These are phyloP conservation scores for Crocallis elinguaria DNA, from an alignment of 2,888 invertebrate species.

Conservation along the genomic window DNA sequence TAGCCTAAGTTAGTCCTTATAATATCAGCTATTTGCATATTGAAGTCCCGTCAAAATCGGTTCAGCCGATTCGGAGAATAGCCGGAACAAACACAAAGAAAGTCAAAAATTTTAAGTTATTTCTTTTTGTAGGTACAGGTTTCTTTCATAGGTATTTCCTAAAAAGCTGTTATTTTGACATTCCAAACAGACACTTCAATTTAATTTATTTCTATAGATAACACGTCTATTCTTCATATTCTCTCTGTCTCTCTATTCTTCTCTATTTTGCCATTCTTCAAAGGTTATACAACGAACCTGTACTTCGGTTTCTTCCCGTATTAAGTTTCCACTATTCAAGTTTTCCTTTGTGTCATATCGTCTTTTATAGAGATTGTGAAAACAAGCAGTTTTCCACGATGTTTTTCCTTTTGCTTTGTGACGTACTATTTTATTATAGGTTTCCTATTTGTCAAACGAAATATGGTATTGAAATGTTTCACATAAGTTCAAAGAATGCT, in stretches of 20 bases:
- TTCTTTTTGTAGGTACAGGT: too few relatives aligned
- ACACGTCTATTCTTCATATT: background rate
- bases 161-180: too few relatives aligned
- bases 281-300: background rate
- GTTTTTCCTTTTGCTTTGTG: conserved; percentile 38
- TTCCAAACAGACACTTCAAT: too few relatives aligned
- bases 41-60: too few relatives aligned
- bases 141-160: too few relatives aligned
- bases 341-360: conserved; percentile 49
- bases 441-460: conserved; percentile 48
- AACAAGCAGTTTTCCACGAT: conserved; percentile 48
- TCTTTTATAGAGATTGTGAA: conserved; percentile 52
- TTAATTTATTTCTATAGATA: too few relatives aligned
- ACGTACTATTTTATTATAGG: conserved; percentile 44
- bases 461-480: conserved; percentile 47
- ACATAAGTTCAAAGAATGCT: conserved; percentile 30
- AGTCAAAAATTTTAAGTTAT: too few relatives aligned
- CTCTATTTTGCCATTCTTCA: background rate
- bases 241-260: background rate
- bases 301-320: conserved; percentile 28
- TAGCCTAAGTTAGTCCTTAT: too few relatives aligned
- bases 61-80: too few relatives aligned
- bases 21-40: too few relatives aligned
- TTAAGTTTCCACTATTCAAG: conserved; percentile 53
- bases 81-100: too few relatives aligned